Percentiles rank a stretch among this genome's conserved stretches.
phyloP scores from a whole-genome alignment of 1,140 invertebrate species.

The Papilio machaon region DNA sequence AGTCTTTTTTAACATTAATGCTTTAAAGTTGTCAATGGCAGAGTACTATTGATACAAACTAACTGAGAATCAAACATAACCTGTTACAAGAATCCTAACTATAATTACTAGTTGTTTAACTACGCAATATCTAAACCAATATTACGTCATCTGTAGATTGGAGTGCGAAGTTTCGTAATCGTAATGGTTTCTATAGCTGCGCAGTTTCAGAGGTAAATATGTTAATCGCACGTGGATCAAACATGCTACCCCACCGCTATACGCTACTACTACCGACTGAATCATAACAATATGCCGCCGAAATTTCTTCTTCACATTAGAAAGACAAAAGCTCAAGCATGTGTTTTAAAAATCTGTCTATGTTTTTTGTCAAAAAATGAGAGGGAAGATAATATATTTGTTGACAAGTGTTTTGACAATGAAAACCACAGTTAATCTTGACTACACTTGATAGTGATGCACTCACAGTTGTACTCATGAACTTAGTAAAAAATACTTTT shows the following conservation, averaged over 20 bases:
- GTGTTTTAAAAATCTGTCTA: no score
- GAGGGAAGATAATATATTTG: no score
- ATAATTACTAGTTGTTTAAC: neutral
- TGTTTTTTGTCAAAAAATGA: no score
- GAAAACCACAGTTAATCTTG: neutral
- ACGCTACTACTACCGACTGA: neutral
- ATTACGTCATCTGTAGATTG: slow-evolving; percentile 22
- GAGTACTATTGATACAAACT: no score
- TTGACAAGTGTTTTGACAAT: no score
- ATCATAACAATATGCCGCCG: neutral
- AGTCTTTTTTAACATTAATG: no score
- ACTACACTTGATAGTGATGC: neutral
- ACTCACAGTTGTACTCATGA: no score
- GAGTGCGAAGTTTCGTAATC: neutral
- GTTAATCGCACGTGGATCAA: neutral
- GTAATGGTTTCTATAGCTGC: neutral
- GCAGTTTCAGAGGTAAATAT: slow-evolving; percentile 6
- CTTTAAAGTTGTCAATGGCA: no score
- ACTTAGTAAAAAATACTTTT: no score
- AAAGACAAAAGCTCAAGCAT: neutral
- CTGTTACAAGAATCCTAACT: no score
- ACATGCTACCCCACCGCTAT: neutral
- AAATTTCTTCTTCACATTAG: neutral
- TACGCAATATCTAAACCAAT: neutral
- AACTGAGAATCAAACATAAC: no score